Percentiles rank a stretch among this genome's conserved stretches.
These are phyloP conservation scores for Acrobeloides nanus DNA, from an alignment of 2,888 invertebrate genomes.

Conservation along the genomic window DNA sequence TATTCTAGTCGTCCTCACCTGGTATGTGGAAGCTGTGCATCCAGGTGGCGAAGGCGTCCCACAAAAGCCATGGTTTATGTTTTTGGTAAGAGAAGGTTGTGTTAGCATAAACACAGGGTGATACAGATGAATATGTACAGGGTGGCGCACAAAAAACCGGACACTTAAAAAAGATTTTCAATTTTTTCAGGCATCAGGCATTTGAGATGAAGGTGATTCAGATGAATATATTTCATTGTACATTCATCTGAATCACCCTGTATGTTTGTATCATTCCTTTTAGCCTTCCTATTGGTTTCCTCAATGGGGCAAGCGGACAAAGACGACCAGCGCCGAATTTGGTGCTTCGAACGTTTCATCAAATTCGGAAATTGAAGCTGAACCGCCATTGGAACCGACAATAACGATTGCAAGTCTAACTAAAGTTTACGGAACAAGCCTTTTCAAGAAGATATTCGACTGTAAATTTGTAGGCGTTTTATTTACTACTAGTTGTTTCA, in stretches of 20 bases:
- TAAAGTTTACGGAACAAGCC: slow-evolving; percentile 38
- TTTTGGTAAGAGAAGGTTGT: slow-evolving; percentile 61
- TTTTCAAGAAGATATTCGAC: slow-evolving; percentile 42
- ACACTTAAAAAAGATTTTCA: too few species aligned
- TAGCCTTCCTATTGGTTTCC: slow-evolving; percentile 47
- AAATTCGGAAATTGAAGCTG: slow-evolving; percentile 22
- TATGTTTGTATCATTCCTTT: too few species aligned
- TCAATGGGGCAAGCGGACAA: slow-evolving; percentile 2
- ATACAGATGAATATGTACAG: too few species aligned
- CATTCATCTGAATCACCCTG: too few species aligned
- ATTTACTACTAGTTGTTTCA: neutral
- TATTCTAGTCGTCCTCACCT: slow-evolving; percentile 68
- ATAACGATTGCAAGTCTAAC: slow-evolving; percentile 34
- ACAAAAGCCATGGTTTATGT: slow-evolving; percentile 69
- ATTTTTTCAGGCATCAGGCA: too few species aligned
- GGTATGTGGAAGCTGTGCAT: slow-evolving; percentile 77
- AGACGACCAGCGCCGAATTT: too few species aligned
- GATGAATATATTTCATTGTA: too few species aligned
- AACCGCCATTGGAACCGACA: slow-evolving; percentile 20
- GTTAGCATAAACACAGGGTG: too few species aligned
- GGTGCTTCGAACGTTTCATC: too few species aligned
- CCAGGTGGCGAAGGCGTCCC: slow-evolving; percentile 80
- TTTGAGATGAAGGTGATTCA: too few species aligned
- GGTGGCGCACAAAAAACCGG: too few species aligned
- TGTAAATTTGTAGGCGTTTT: slow-evolving; percentile 34